Percentiles rank a stretch among this genome's conserved stretches.
Conservation (phyloP, 2,113 vertebrate genomes). For the Tragelaphus buxtoni region DNA sequence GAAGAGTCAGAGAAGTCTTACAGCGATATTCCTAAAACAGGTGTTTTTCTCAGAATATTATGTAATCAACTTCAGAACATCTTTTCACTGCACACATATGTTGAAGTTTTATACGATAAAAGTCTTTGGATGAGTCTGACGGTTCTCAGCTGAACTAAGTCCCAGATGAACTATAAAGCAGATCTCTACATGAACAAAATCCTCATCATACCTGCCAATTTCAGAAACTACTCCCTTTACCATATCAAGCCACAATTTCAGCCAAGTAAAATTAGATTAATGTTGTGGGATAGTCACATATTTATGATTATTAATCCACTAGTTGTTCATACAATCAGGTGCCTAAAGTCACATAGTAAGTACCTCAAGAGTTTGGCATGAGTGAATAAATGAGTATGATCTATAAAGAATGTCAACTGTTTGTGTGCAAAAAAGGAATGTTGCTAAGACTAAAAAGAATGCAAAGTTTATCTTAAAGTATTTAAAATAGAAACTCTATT, state of each 20-base stretch:
- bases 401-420: neutral
- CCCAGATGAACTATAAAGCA: neutral
- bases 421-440: neutral
- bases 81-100: neutral
- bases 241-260: neutral
- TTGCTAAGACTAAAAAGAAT: constrained; percentile 14
- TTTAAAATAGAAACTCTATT: neutral
- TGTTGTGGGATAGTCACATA: neutral
- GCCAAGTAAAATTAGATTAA: neutral
- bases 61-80: neutral
- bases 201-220: neutral
- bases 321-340: neutral
- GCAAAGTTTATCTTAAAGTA: constrained; percentile 20
- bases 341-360: neutral
- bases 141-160: neutral
- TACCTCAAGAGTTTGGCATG: neutral
- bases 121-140: neutral
- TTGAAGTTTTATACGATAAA: neutral
- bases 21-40: neutral
- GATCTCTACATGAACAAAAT: neutral
- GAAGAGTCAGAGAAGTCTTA: neutral
- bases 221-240: neutral
- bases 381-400: neutral
- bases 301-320: neutral
- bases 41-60: neutral